Percentiles rank a stretch among this genome's conserved stretches.
These are phyloP conservation scores for Achroia grisella DNA, from an alignment of 1,140 invertebrate species.

Conservation along the genomic window DNA sequence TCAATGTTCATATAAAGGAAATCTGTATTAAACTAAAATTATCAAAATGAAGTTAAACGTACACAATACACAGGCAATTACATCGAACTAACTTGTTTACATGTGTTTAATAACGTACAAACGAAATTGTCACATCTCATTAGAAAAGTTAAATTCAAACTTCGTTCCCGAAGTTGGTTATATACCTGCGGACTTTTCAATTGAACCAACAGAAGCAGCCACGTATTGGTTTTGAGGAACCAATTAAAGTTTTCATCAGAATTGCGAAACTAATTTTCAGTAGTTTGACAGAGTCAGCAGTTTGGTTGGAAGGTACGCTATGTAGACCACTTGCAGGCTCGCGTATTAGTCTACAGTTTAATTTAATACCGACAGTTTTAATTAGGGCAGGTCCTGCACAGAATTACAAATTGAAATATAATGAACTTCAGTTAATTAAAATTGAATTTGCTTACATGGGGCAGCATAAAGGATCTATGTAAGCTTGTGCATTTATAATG, in stretches of 20 bases:
- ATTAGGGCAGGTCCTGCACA: constrained; percentile 9
- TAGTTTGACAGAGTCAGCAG: constrained; percentile 64
- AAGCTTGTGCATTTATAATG: too few species aligned
- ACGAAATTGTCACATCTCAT: constrained; percentile 13
- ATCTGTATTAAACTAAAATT: too few species aligned
- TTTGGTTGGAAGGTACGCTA: constrained; percentile 44
- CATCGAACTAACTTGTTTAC: not conserved
- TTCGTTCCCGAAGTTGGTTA: constrained; percentile 32
- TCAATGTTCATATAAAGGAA: too few species aligned
- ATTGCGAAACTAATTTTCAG: constrained; percentile 66
- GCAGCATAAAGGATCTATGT: too few species aligned
- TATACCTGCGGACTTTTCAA: constrained; percentile 41
- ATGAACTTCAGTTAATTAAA: too few species aligned
- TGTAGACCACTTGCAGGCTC: constrained; percentile 36
- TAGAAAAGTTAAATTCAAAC: constrained; percentile 37
- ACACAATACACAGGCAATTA: too few species aligned
- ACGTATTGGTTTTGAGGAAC: constrained; percentile 62
- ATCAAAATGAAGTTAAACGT: too few species aligned
- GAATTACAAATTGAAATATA: not conserved
- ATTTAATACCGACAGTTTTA: constrained; percentile 31
- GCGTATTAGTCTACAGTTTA: constrained; percentile 13
- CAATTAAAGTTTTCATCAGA: constrained; percentile 70
- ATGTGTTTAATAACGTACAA: not conserved
- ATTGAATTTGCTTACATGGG: too few species aligned
- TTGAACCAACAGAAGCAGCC: constrained; percentile 39